phyloP scores from a whole-genome alignment of 1,140 invertebrate genomes.

The Sitodiplosis mosellana region DNA sequence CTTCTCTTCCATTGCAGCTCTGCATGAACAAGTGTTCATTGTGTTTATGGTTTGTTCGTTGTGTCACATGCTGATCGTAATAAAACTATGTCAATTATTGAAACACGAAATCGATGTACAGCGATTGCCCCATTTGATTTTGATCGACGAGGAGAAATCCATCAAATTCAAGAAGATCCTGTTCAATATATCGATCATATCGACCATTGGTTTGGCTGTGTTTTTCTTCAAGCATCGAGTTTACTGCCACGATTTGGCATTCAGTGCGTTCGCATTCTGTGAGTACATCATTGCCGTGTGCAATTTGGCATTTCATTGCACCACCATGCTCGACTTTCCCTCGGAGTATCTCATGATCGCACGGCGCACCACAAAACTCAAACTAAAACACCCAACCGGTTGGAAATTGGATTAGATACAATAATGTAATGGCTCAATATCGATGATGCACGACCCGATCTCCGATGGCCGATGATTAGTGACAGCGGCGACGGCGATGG shows the following conservation, averaged over 20 bases:
- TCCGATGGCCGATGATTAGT: too few relatives aligned
- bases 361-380: slow-evolving; percentile 22
- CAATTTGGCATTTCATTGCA: slow-evolving; percentile 82
- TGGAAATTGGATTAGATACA: too few relatives aligned
- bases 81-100: slow-evolving; percentile 18
- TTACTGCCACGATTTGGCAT: slow-evolving; percentile 72
- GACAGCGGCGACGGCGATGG: too few relatives aligned
- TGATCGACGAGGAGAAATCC: slow-evolving; percentile 20
- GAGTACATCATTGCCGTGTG: slow-evolving; percentile 78
- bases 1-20: slow-evolving; percentile 39
- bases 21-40: slow-evolving; percentile 85
- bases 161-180: slow-evolving; percentile 53
- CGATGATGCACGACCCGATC: too few relatives aligned
- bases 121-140: too few relatives aligned
- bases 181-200: slow-evolving; percentile 52
- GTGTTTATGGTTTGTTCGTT: slow-evolving; percentile 77
- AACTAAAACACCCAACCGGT: too few relatives aligned
- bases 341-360: slow-evolving; percentile 58
- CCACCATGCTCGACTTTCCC: slow-evolving; percentile 70
- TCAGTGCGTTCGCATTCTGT: slow-evolving; percentile 83
- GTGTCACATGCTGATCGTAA: slow-evolving; percentile 53
- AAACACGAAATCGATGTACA: slow-evolving; percentile 9
- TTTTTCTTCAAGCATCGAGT: slow-evolving; percentile 78
- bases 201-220: slow-evolving; percentile 60
- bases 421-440: too few relatives aligned